Evolutionary conservation across 2,797 vertebrate species (phyloP), one percentile per base, ranked within the genome.

Genomic region (Hippocampus kuda): DNA sequence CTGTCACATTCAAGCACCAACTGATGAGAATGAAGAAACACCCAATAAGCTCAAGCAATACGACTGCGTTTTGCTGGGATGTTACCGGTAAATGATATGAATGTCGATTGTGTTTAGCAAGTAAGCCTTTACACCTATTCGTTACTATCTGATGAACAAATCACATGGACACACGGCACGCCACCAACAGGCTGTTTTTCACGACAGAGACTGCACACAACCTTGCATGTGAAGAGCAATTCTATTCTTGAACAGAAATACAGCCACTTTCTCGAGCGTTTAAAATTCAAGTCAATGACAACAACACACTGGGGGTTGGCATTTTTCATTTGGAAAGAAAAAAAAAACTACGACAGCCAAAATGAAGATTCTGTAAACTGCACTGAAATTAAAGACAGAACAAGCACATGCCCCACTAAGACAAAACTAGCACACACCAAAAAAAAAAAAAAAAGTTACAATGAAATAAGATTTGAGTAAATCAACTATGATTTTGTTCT

Each of bases 321-420:
- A 64, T 24, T 26, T n/a, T 46, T 13, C 24, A 48, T 27, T 18
- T 46, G 16, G 41, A 46, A 65, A 46, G 11, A 34, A 38, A 60
- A 5, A 44, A 64, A 65, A 8, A 46, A 65, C 15, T 26, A 65
- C 24, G 27, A 27, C 24, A 65, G 42, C 63, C 44, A 65, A 65
- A 65, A 65, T 48, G 24, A 65, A 48, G 13, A 49, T 4, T 65
- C 24, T 27, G 63, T 15, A 65, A 65, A 65, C 44, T 18, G 15
- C 44, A 65, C 63, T 65, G 26, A 64, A 81, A 63, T 70, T 11
- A 79, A 76, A 82, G 77, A 69, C 20, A 81, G 77, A 72, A 82
- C 73, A 84, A 82, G 75, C 79, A 78, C 81, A 86, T 83, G 85
- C 79, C 72, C 68, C 74, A 83, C 71, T 68, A 78, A 73, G 66